Conservation (phyloP, 2,797 vertebrate genomes). For the Sebastes baramenuke region DNA sequence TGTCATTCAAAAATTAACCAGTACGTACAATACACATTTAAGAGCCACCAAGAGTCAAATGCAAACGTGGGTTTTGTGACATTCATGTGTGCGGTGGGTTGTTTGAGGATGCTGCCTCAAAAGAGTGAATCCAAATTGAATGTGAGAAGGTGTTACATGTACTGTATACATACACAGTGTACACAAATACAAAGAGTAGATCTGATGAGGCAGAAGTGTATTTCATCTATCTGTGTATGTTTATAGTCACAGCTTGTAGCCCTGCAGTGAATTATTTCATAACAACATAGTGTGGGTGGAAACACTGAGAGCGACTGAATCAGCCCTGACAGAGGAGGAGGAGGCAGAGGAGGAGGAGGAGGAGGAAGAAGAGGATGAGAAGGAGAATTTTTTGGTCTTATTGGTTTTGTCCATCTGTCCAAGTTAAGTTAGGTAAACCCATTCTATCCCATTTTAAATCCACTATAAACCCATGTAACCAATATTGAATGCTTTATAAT, state of each 20-base stretch:
- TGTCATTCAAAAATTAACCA: not conserved
- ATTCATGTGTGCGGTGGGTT: not conserved
- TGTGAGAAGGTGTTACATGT: slow-evolving; percentile 21
- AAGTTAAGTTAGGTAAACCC: not conserved
- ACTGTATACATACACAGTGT: not conserved
- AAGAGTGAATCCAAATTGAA: slow-evolving; percentile 4
- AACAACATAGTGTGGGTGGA: slow-evolving; percentile 57
- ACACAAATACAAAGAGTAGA: not conserved
- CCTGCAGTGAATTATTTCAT: slow-evolving; percentile 51
- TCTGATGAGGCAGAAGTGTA: not conserved
- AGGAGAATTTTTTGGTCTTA: not conserved
- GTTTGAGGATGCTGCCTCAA: not conserved
- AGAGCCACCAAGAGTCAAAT: not conserved
- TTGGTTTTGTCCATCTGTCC: not conserved
- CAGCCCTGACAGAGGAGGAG: slow-evolving; percentile 34
- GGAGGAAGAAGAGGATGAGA: not conserved
- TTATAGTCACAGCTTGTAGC: slow-evolving; percentile 36
- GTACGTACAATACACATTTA: not conserved
- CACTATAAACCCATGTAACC: not conserved
- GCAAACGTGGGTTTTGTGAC: not conserved
- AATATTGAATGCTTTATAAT: not conserved
- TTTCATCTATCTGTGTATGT: slow-evolving; percentile 15
- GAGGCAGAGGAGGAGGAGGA: slow-evolving; percentile 4
- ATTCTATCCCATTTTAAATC: not conserved
- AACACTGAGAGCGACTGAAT: slow-evolving; percentile 47